Evolutionary conservation across 2,888 invertebrate species (phyloP).

Genomic region (Erebia aethiops): DNA sequence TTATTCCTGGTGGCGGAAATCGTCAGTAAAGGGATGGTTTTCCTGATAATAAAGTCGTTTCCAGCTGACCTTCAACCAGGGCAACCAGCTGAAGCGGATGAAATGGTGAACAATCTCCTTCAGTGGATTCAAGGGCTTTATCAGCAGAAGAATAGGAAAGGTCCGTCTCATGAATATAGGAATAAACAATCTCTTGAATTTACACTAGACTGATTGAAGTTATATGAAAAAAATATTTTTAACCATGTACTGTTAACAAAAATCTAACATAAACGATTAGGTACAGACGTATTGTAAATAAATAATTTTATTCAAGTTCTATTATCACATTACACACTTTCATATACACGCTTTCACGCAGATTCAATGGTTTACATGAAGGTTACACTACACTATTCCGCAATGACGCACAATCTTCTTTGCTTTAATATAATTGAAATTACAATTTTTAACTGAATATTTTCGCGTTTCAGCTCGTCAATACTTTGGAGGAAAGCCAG

Average conservation of each 20-base stretch:
- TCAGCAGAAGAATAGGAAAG: conserved; percentile 82
- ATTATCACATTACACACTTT: conserved; percentile 8
- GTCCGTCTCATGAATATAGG: conserved; percentile 53
- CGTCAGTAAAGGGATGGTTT: conserved; percentile 11
- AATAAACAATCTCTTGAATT: background rate
- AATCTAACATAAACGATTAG: background rate
- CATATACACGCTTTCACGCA: conserved; percentile 35
- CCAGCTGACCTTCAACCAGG: conserved; percentile 71
- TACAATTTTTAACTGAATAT: conserved; percentile 25
- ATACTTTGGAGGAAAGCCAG: conserved; percentile 85
- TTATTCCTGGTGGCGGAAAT: conserved; percentile 22
- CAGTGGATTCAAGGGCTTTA: conserved; percentile 90
- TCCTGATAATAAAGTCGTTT: conserved; percentile 64
- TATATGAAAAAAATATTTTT: background rate
- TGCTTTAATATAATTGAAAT: background rate
- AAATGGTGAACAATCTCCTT: conserved; percentile 89
- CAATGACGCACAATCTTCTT: background rate
- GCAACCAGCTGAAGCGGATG: conserved; percentile 84
- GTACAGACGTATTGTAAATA: conserved; percentile 1
- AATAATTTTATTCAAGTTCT: background rate
- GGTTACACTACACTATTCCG: conserved; percentile 6
- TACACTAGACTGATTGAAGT: background rate
- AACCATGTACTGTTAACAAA: background rate
- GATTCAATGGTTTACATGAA: conserved; percentile 5
- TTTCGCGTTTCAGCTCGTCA: conserved; percentile 84